These are phyloP conservation scores for Dione juno DNA, from an alignment of 2,888 invertebrate species.

Conservation along the genomic window DNA sequence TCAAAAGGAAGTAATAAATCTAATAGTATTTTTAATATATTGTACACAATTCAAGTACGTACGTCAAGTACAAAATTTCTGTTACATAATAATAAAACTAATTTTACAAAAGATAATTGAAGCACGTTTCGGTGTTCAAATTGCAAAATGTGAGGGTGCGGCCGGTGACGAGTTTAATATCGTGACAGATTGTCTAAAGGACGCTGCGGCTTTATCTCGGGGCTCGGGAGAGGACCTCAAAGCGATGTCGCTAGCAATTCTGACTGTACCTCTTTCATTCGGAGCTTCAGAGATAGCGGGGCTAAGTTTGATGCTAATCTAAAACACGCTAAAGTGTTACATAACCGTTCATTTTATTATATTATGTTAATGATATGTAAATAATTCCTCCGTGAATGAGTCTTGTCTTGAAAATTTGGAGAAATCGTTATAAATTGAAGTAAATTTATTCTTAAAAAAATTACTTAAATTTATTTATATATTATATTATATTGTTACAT, in stretches of 20 bases:
- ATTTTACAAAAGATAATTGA: conserved; percentile 31
- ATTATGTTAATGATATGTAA: neutral
- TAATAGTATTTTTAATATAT: too few relatives aligned
- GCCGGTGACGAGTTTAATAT: conserved; percentile 25
- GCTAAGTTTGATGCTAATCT: neutral
- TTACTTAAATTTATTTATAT: too few relatives aligned
- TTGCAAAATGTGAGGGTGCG: conserved; percentile 28
- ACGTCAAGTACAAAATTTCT: neutral
- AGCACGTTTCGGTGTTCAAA: conserved; percentile 35
- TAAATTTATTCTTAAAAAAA: too few relatives aligned
- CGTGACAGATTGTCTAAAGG: conserved; percentile 32
- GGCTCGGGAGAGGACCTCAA: conserved; percentile 13
- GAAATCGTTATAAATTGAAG: too few relatives aligned
- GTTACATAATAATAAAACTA: neutral
- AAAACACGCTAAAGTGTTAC: neutral
- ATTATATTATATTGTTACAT: too few relatives aligned
- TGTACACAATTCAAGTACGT: too few relatives aligned
- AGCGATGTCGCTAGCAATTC: conserved; percentile 24
- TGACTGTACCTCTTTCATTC: conserved; percentile 23
- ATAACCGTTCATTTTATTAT: neutral
- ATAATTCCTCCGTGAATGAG: neutral
- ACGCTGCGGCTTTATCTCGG: conserved; percentile 28
- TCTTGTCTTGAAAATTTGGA: too few relatives aligned
- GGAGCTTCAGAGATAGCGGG: conserved; percentile 15
- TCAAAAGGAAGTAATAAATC: too few relatives aligned